A percentile compares a stretch with the other conserved stretches of the same genome.
These are phyloP conservation scores for Dendronephthya gigantea DNA, from an alignment of 64 coral and sea anemone genomes.

Conservation along the genomic window DNA sequence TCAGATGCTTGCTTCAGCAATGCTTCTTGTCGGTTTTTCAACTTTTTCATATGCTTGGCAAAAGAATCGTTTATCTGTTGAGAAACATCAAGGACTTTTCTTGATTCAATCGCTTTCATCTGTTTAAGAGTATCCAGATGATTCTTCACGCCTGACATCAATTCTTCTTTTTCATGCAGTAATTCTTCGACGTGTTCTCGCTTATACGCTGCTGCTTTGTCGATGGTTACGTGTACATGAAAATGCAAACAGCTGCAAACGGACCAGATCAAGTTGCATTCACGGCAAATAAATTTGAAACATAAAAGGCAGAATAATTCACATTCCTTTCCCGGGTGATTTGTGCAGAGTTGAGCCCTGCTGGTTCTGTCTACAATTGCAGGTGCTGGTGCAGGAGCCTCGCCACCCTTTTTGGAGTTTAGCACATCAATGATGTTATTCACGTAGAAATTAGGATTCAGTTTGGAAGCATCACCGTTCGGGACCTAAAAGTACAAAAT, in stretches of 20 bases:
- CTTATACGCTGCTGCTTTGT: background rate
- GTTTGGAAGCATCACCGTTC: background rate
- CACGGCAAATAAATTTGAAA: background rate
- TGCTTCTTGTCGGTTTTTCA: background rate
- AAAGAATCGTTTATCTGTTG: background rate
- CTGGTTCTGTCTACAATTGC: background rate
- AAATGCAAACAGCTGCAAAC: background rate
- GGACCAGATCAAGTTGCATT: background rate
- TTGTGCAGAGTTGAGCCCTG: background rate
- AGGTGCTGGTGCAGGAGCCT: background rate
- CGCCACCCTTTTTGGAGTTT: background rate
- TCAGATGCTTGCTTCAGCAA: background rate
- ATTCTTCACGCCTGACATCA: background rate
- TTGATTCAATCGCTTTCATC: background rate
- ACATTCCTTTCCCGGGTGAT: background rate
- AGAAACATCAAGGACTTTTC: background rate
- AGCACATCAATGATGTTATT: background rate
- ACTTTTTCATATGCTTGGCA: background rate
- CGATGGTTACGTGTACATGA: background rate
- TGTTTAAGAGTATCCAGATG: background rate
- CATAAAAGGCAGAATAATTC: background rate
- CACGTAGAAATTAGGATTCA: constrained; percentile 5
- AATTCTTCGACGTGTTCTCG: background rate
- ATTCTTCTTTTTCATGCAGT: background rate
- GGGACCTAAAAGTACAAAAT: background rate